Evolutionary conservation across 2,113 vertebrate genomes (phyloP), one percentile per base, ranked within the genome.

Genomic region (Dermatemys mawii): DNA sequence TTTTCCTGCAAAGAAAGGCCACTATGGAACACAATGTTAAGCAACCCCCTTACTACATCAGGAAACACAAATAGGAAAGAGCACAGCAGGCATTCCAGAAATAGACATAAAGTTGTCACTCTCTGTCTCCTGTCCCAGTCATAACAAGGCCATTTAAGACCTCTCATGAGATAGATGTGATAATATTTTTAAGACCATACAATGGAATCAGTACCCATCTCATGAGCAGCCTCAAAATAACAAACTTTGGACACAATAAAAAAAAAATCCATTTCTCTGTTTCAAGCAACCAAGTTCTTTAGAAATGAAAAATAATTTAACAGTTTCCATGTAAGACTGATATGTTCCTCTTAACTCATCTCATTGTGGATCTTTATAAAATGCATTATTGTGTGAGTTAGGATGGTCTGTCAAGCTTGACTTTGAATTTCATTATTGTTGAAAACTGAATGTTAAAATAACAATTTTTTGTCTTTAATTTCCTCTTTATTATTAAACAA

Each of bases 401-500:
- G 79, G 78, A 90, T 57, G 73, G 57, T 86, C 6, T 83, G 46
- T 95, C 80, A 60, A 82, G 60, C 81, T 86, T 89, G 55, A 95
- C 94, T 89, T 93, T 90, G 55, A 94, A 78, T 93, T 92, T 94
- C 54, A 79, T 88, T 88, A 54, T 81, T 95, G 44, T 89, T 92
- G 91, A 95, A 95, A 96, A 86, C 53, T 78, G 78, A 83, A 92
- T 70, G 81, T 90, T 97, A 92, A 92, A 96, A 93, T 81, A 96
- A 86, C 90, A 0, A 0, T 1, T 89, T 90, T 95, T 95, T 94
- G 21, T 78, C 83, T 95, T 95, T 90, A 94, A 96, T 97, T 96
- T 97, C 96, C 94, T 95, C 94, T 53, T 93, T 95, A 93, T 90
- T 94, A 96, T 96, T 96, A 93, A 95, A 96, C 93, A 89, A 81